phyloP scores from a whole-genome alignment of 2,113 vertebrate species.

The Nannobrachium achirus region DNA sequence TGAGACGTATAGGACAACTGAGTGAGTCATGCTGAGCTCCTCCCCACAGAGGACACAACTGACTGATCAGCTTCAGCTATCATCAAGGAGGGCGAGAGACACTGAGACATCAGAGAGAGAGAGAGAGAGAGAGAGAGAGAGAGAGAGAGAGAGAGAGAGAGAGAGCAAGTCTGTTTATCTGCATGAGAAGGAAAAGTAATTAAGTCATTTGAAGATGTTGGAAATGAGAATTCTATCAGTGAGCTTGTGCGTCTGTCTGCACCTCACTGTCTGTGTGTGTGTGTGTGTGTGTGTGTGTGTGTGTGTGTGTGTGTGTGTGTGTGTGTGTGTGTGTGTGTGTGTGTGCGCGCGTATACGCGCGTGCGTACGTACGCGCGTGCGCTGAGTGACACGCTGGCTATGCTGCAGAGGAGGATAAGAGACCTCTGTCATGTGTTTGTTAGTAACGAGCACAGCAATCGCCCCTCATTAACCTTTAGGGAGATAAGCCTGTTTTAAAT shows the following conservation, averaged over 20 bases:
- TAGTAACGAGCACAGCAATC: slow-evolving; percentile 66
- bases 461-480: slow-evolving; percentile 83
- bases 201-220: slow-evolving; percentile 77
- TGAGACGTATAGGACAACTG: slow-evolving; percentile 21
- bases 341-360: background rate
- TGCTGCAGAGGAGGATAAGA: slow-evolving; percentile 56
- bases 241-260: slow-evolving; percentile 61
- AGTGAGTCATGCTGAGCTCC: slow-evolving; percentile 13
- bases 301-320: slow-evolving; percentile 31
- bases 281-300: background rate
- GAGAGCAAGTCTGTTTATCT: slow-evolving; percentile 59
- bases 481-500: slow-evolving; percentile 83
- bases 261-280: slow-evolving; percentile 63
- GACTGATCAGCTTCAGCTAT: slow-evolving; percentile 59
- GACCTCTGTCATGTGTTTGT: slow-evolving; percentile 65
- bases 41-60: slow-evolving; percentile 45
- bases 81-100: slow-evolving; percentile 9
- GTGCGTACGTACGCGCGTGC: slow-evolving; percentile 10
- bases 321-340: slow-evolving; percentile 3
- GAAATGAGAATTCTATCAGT: slow-evolving; percentile 73
- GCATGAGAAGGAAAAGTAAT: slow-evolving; percentile 76
- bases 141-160: slow-evolving; percentile 44
- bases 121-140: background rate
- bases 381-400: slow-evolving; percentile 44
- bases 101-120: no score